Percentiles rank a stretch among this genome's conserved stretches.
Conservation (phyloP, 2,888 invertebrate species). For the Aleiodes testaceus region DNA sequence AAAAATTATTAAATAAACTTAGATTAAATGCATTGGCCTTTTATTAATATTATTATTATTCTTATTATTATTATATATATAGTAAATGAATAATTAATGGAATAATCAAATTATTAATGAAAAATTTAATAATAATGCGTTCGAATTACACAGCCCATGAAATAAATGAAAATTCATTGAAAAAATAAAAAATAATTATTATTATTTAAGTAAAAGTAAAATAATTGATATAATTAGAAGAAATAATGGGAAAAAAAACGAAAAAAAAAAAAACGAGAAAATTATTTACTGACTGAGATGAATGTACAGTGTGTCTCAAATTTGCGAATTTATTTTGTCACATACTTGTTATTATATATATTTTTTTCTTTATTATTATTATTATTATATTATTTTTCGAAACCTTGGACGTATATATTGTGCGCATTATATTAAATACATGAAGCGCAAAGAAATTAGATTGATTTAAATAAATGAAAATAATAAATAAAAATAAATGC, state of each 20-base stretch:
- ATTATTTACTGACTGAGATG: constrained; percentile 28
- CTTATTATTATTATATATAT: constrained; percentile 32
- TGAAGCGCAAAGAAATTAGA: constrained; percentile 16
- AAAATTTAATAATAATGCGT: constrained; percentile 33
- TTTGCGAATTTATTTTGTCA: constrained; percentile 18
- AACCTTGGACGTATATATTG: constrained; percentile 14
- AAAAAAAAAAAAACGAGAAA: not conserved
- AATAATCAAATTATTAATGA: constrained; percentile 7
- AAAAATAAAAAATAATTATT: constrained; percentile 11
- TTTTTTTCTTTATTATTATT: not conserved
- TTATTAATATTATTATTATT: constrained; percentile 27
- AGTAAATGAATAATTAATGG: constrained; percentile 5
- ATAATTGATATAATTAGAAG: no score
- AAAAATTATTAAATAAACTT: constrained; percentile 45
- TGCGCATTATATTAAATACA: constrained; percentile 1
- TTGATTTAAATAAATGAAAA: constrained; percentile 3
- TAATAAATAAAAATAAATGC: constrained; percentile 7
- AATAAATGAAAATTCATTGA: not conserved
- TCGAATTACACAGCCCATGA: not conserved
- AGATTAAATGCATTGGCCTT: constrained; percentile 48
- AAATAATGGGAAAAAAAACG: not conserved
- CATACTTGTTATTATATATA: constrained; percentile 19
- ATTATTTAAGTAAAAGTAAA: constrained; percentile 6
- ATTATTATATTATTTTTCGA: not conserved
- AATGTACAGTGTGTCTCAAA: constrained; percentile 14